Percentiles rank a stretch among this genome's conserved stretches.
Conservation (phyloP, 2,113 vertebrate genomes). For the Strigops habroptila region DNA sequence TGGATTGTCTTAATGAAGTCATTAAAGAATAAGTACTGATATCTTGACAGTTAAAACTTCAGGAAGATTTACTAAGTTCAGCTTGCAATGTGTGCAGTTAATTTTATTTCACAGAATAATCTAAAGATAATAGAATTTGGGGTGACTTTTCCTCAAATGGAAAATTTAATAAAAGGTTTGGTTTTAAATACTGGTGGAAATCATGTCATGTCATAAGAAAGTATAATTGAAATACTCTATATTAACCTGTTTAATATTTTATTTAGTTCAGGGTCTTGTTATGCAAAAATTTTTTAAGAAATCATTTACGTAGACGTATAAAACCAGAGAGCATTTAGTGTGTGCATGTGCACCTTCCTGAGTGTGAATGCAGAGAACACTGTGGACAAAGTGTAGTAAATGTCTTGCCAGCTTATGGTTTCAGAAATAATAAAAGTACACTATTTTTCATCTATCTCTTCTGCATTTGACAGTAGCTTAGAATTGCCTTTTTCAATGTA, state of each 20-base stretch:
- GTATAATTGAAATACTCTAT: background rate
- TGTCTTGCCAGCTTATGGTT: background rate
- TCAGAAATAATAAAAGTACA: background rate
- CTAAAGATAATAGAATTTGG: background rate
- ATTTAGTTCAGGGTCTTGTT: background rate
- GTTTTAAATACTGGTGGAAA: background rate
- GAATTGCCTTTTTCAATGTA: background rate
- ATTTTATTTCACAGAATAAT: background rate
- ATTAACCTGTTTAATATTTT: background rate
- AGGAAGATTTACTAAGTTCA: background rate
- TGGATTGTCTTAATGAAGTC: background rate
- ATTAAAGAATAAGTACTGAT: background rate
- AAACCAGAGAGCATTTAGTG: background rate
- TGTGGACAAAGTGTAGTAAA: background rate
- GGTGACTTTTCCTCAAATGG: background rate
- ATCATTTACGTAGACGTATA: background rate
- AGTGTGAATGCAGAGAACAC: background rate
- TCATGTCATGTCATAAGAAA: background rate
- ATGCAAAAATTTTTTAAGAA: background rate
- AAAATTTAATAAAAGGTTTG: background rate
- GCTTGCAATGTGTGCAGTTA: background rate
- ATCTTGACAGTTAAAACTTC: background rate
- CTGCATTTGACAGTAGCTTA: background rate
- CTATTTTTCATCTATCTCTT: background rate
- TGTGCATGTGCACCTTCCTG: background rate